Evolutionary conservation across 2,113 vertebrate species (phyloP), one percentile per base, ranked within the genome.

Genomic region (Eonycteris spelaea): DNA sequence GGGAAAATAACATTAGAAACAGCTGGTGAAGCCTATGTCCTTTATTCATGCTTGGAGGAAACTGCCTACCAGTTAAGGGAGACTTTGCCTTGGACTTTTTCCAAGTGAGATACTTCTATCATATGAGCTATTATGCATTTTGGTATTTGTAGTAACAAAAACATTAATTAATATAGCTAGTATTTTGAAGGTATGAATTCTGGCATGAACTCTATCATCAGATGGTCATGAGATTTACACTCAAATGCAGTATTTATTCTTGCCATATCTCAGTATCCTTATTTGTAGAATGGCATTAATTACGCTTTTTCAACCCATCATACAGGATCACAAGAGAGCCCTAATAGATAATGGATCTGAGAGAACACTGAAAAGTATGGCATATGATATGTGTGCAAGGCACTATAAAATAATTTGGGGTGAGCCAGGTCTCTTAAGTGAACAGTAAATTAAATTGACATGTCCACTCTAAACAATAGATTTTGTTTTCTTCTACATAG

Each of bases 331-430:
- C n/a, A 82, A 73, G 57, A 92, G 33, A 84, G 14, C n/a, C 18
- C 30, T 92, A 96, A 95, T 95, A 86, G 59, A 63, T 96, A 95
- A 96, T 91, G 90, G 45, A 86, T 59, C 65, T 67, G 61, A 71
- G 40, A 89, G 67, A 40, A 82, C 57, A 94, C 12, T 80, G 86
- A 71, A 86, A 71, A 73, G 21, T 68, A 55, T 82, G 57, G 78
- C 15, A 82, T 55, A 43, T 40, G 61, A 91, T 93, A 43, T 38
- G n/a, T 67, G 28, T 63, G 7, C 73, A 96, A 63, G 14, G 14
- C 33, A 63, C 51, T 91, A 55, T 68, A 91, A 95, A 92, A 74
- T 74, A 90, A 93, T 86, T 83, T 95, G 45, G 48, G 40, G 70
- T 73, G 67, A 14, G 10, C 24, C 30, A 38, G 28, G 43, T 65